Conservation (phyloP, 2,113 vertebrate genomes). For the Myodes glareolus region DNA sequence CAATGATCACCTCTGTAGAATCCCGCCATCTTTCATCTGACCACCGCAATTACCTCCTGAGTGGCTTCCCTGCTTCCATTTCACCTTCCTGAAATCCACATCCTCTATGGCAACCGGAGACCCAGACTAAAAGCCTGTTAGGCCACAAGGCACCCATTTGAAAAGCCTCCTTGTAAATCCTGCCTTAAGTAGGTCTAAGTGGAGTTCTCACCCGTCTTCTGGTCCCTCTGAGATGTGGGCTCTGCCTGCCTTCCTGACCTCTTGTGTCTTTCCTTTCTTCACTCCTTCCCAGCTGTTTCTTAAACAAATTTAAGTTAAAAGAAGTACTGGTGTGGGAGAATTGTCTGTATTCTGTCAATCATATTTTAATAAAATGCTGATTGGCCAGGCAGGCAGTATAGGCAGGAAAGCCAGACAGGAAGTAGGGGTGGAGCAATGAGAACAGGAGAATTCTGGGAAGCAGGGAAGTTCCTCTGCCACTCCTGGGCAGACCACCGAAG, state of each 20-base stretch:
- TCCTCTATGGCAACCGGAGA: neutral
- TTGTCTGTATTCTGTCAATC: too few species aligned
- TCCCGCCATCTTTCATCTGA: neutral
- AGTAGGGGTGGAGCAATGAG: too few species aligned
- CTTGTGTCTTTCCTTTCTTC: neutral
- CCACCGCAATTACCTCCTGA: rapidly evolving
- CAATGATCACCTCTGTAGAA: neutral
- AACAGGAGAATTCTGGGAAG: too few species aligned
- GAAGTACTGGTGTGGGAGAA: too few species aligned
- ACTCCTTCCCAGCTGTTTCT: neutral
- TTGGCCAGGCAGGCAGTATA: too few species aligned
- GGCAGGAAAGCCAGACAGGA: too few species aligned
- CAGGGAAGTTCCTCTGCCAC: too few species aligned
- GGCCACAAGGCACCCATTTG: neutral
- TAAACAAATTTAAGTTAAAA: neutral
- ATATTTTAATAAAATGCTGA: too few species aligned
- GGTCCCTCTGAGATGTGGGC: neutral
- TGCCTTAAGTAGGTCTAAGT: neutral
- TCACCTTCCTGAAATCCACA: neutral
- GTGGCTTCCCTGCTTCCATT: neutral
- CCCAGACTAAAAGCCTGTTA: neutral
- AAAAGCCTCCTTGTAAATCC: neutral
- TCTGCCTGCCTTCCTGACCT: neutral
- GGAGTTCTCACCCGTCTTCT: neutral
- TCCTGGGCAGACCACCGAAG: too few species aligned